Evolutionary conservation across 2,797 vertebrate species (phyloP).

Genomic region (Urophycis tenuis): DNA sequence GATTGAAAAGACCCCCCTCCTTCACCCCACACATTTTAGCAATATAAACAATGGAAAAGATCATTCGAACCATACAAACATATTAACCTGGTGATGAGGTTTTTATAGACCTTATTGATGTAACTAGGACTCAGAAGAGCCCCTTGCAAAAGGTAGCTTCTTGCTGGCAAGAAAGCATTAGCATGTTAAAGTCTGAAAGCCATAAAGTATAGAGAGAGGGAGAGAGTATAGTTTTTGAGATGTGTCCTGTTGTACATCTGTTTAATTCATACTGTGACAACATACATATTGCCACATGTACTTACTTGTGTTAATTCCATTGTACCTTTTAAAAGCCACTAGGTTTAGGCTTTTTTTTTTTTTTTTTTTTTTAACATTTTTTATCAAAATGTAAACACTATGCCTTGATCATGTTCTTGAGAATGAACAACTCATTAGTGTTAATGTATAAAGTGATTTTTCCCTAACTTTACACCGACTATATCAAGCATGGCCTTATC

Average conservation of each 20-base stretch:
- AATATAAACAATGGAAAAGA: constrained; percentile 39
- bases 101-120: background rate
- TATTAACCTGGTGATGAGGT: constrained; percentile 3
- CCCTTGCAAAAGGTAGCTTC: constrained; percentile 9
- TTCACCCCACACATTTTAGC: background rate
- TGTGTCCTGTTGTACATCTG: background rate
- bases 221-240: background rate
- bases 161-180: constrained; percentile 5
- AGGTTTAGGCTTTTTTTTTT: too few species aligned
- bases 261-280: constrained; percentile 7
- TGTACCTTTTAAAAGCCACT: constrained; percentile 54
- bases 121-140: constrained; percentile 3
- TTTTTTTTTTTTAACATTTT: too few species aligned
- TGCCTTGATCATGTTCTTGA: constrained; percentile 55
- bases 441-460: constrained; percentile 18
- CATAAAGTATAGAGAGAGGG: background rate
- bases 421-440: constrained; percentile 2
- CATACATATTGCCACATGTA: constrained; percentile 37
- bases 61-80: constrained; percentile 9
- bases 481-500: constrained; percentile 42
- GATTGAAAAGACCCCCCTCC: constrained; percentile 4
- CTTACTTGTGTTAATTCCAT: constrained; percentile 50
- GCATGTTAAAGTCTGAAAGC: constrained; percentile 20
- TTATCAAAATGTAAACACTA: too few species aligned
- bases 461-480: constrained; percentile 51